Percentiles rank a stretch among this genome's conserved stretches.
Conservation (phyloP, 1,140 invertebrate species). For the Ceratosolen fusciceps region DNA sequence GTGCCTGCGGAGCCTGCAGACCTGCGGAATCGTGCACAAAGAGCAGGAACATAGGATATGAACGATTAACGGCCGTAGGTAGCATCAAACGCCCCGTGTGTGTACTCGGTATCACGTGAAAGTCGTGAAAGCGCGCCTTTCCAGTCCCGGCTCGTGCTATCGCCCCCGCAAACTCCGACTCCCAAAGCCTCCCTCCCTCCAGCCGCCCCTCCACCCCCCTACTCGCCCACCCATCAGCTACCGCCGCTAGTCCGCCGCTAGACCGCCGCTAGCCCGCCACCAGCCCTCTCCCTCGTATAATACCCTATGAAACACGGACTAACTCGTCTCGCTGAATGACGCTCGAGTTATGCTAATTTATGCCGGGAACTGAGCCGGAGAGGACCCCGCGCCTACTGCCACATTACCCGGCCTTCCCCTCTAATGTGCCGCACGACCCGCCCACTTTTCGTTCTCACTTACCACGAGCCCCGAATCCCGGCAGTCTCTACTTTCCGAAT, state of each 20-base stretch:
- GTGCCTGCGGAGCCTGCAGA: no score
- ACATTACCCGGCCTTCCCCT: conserved; percentile 4
- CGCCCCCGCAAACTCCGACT: not conserved
- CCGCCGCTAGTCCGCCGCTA: not conserved
- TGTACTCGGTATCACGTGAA: conserved; percentile 11
- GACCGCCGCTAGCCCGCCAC: not conserved
- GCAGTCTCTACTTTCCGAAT: not conserved
- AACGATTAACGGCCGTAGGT: conserved; percentile 20
- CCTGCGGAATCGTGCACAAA: no score
- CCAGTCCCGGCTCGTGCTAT: not conserved
- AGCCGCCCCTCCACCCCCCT: not conserved
- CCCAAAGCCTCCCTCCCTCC: not conserved
- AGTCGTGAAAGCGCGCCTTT: conserved; percentile 29
- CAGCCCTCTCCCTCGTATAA: not conserved
- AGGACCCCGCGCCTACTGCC: not conserved
- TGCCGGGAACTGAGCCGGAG: conserved; percentile 42
- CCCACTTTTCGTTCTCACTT: conserved; percentile 32
- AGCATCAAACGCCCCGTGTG: conserved; percentile 27
- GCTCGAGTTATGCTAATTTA: conserved; percentile 60
- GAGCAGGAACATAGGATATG: conserved; percentile 7
- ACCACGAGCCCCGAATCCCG: not conserved
- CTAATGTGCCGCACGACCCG: conserved; percentile 15
- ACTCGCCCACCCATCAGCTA: not conserved
- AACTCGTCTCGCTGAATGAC: not conserved
- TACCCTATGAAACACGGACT: conserved; percentile 23